Percentiles rank a stretch among this genome's conserved stretches.
Conservation (phyloP, 2,888 invertebrate species). For the Platerodrilus igneus region DNA sequence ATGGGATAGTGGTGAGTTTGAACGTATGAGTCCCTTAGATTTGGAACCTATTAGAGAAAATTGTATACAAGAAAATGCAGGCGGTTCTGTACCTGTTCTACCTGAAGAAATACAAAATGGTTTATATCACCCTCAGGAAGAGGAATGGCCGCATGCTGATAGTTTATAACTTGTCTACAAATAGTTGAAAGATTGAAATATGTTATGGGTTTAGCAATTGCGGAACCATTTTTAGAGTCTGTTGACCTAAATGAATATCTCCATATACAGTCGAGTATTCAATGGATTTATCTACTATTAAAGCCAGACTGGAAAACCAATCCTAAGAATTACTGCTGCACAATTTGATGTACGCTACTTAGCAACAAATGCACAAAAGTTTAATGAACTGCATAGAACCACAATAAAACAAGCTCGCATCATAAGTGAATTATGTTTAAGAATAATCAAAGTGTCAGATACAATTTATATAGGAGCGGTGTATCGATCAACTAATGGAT, state of each 20-base stretch:
- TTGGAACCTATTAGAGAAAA: conserved; percentile 80
- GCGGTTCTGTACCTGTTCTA: conserved; percentile 77
- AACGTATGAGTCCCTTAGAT: conserved; percentile 93
- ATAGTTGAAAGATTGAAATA: conserved; percentile 67
- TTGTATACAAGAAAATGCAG: conserved; percentile 65
- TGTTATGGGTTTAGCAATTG: conserved; percentile 85
- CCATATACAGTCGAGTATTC: conserved; percentile 86
- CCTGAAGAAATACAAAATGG: conserved; percentile 76
- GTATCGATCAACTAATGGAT: conserved; percentile 75
- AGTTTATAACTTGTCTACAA: conserved; percentile 69
- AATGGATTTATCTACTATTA: conserved; percentile 87
- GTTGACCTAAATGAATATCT: conserved; percentile 92
- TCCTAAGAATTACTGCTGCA: conserved; percentile 83
- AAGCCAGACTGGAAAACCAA: conserved; percentile 75
- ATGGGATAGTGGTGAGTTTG: conserved; percentile 93
- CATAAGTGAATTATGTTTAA: conserved; percentile 80
- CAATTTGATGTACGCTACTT: conserved; percentile 94
- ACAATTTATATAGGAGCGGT: conserved; percentile 73
- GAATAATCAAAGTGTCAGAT: conserved; percentile 66
- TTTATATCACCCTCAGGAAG: conserved; percentile 68
- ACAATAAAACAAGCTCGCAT: conserved; percentile 87
- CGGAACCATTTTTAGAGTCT: conserved; percentile 90
- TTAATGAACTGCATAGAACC: conserved; percentile 80
- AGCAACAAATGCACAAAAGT: conserved; percentile 87
- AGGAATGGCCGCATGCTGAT: conserved; percentile 83